Conservation (phyloP, 2,113 vertebrate species). For the Carlito syrichta region DNA sequence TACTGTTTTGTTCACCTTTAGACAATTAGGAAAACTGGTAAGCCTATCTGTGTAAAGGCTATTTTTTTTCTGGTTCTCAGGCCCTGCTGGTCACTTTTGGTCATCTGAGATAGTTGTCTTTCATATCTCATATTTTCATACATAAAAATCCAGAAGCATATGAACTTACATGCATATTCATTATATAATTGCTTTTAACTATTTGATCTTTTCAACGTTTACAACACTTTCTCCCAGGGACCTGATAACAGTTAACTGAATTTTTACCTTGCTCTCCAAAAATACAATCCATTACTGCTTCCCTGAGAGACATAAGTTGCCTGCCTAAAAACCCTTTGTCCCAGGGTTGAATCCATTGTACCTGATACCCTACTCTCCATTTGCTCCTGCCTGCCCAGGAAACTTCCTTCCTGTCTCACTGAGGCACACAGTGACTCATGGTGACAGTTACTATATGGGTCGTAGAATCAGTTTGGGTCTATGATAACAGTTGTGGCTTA, state of each 20-base stretch:
- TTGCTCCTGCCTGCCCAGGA: background rate
- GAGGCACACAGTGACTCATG: background rate
- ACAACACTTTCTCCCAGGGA: background rate
- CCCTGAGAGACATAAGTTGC: background rate
- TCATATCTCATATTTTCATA: background rate
- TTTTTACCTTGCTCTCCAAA: background rate
- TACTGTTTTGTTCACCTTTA: background rate
- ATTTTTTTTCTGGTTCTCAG: background rate
- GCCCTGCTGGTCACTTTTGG: background rate
- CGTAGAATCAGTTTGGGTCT: background rate
- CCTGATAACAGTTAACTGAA: background rate
- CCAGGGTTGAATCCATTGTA: background rate
- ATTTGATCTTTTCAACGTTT: background rate
- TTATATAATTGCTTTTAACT: background rate
- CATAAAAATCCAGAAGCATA: background rate
- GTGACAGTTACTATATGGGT: background rate
- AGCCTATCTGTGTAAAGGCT: background rate
- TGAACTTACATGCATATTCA: background rate
- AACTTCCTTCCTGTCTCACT: background rate
- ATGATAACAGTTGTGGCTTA: background rate
- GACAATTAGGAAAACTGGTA: background rate
- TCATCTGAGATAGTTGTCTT: background rate
- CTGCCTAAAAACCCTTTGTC: background rate
- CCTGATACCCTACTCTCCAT: background rate
- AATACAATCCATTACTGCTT: background rate